These are phyloP conservation scores for Piliocolobus tephrosceles DNA, from an alignment of 2,113 vertebrate species.

Conservation along the genomic window DNA sequence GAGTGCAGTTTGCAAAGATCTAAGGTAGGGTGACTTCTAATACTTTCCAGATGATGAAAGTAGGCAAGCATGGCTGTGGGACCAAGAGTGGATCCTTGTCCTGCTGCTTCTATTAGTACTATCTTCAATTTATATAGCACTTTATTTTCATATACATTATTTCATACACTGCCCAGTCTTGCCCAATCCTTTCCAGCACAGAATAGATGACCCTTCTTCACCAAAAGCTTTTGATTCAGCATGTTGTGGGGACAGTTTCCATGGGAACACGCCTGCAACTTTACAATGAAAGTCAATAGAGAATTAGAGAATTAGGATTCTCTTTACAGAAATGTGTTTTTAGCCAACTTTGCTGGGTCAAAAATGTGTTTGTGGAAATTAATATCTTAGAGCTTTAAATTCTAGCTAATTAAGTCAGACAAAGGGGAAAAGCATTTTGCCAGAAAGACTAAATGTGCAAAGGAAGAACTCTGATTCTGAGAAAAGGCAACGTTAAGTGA, in stretches of 20 bases:
- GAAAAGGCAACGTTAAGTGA: constrained; percentile 1
- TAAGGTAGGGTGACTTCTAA: neutral
- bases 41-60: neutral
- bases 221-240: constrained; percentile 53
- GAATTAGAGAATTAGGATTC: constrained; percentile 53
- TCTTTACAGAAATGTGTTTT: constrained; percentile 51
- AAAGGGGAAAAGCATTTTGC: constrained; percentile 14
- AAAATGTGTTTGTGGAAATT: constrained; percentile 62
- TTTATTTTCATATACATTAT: constrained; percentile 44
- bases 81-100: neutral
- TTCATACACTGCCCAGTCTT: constrained; percentile 40
- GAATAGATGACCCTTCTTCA: constrained; percentile 44
- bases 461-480: constrained; percentile 37
- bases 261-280: constrained; percentile 56
- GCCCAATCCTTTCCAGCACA: constrained; percentile 39
- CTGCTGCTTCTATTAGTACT: constrained; percentile 24
- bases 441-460: constrained; percentile 35
- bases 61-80: neutral
- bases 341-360: constrained; percentile 41
- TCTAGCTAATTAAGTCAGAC: constrained; percentile 23
- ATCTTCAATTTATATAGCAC: constrained; percentile 19
- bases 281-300: constrained; percentile 61
- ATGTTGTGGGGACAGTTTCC: constrained; percentile 55
- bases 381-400: constrained; percentile 56
- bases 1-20: neutral